Percentiles rank a stretch among this genome's conserved stretches.
Evolutionary conservation across 2,888 invertebrate species (phyloP).

Genomic region (Agrotis exclamationis): DNA sequence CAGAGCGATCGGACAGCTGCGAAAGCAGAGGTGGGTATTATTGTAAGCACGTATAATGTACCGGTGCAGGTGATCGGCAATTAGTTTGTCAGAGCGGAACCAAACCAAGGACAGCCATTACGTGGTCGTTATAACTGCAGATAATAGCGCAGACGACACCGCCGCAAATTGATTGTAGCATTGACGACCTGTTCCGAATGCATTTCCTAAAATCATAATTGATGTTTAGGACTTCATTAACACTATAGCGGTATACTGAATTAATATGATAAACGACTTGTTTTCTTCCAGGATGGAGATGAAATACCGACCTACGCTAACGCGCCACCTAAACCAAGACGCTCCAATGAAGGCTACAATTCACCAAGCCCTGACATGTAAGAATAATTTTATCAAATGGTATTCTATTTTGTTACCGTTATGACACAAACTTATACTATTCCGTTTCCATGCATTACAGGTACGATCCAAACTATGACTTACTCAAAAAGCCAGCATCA

Average conservation of each 20-base stretch:
- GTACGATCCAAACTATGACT: slow-evolving; percentile 90
- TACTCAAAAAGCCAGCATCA: slow-evolving; percentile 90
- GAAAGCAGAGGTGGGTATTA: slow-evolving; percentile 87
- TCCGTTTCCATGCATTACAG: slow-evolving; percentile 78
- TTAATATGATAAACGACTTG: slow-evolving; percentile 4
- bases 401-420: neutral
- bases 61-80: slow-evolving; percentile 83
- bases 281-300: slow-evolving; percentile 79
- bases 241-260: neutral
- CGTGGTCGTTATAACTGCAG: slow-evolving; percentile 81
- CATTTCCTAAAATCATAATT: slow-evolving; percentile 46
- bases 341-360: slow-evolving; percentile 94
- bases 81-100: slow-evolving; percentile 86
- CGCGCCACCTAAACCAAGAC: slow-evolving; percentile 96
- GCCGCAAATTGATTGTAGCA: slow-evolving; percentile 70
- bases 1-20: slow-evolving; percentile 82
- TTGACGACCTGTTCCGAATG: slow-evolving; percentile 49
- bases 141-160: slow-evolving; percentile 72
- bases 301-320: slow-evolving; percentile 95
- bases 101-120: slow-evolving; percentile 88
- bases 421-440: slow-evolving; percentile 21
- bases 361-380: slow-evolving; percentile 94
- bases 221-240: slow-evolving; percentile 21
- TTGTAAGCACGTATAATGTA: slow-evolving; percentile 76
- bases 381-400: slow-evolving; percentile 58